Percentiles rank a stretch among this genome's conserved stretches.
Evolutionary conservation across 1,140 invertebrate genomes (phyloP).

Genomic region (Drosophila kepulauana): DNA sequence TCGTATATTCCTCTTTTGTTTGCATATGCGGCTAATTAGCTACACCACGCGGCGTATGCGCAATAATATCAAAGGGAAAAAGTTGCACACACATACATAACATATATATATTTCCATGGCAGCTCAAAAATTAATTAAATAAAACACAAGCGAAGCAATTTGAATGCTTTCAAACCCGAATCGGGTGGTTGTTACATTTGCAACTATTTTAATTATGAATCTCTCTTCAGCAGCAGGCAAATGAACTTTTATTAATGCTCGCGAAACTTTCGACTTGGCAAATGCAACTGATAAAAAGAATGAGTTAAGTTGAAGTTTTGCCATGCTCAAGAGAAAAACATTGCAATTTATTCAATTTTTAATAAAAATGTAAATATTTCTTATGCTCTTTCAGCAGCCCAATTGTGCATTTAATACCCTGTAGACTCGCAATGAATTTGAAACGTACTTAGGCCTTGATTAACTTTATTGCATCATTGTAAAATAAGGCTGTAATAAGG

Average conservation of each 20-base stretch:
- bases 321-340: conserved; percentile 23
- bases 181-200: conserved; percentile 46
- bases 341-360: conserved; percentile 73
- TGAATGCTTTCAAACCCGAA: neutral
- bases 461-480: neutral
- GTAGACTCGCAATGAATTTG: neutral
- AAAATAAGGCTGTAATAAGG: neutral
- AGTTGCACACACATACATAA: neutral
- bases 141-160: conserved; percentile 22
- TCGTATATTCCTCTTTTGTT: conserved; percentile 1
- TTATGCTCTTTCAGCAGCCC: conserved; percentile 34
- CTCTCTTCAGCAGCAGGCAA: conserved; percentile 48
- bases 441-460: neutral
- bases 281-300: conserved; percentile 62
- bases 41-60: conserved; percentile 57
- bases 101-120: conserved; percentile 14
- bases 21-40: conserved; percentile 58
- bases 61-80: conserved; percentile 34
- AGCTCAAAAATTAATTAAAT: conserved; percentile 54
- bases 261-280: conserved; percentile 53
- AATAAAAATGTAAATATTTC: conserved; percentile 78
- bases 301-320: conserved; percentile 9
- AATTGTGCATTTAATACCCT: conserved; percentile 36
- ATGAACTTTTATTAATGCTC: conserved; percentile 72
- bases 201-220: conserved; percentile 80